Conservation (phyloP, 1,140 invertebrate genomes). For the Drosophila lacteicornis region DNA sequence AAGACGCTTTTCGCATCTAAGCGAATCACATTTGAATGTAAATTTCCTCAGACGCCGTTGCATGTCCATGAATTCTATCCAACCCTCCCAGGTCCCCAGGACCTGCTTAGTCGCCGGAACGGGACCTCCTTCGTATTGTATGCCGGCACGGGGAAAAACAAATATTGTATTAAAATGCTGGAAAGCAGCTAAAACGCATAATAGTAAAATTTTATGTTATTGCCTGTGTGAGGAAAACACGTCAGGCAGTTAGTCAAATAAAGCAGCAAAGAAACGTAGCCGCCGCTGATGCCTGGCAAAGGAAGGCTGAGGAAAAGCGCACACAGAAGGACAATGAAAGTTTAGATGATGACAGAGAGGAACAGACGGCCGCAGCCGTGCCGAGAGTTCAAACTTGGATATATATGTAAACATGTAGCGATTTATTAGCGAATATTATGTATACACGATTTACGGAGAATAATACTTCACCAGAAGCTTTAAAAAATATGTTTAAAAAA, state of each 20-base stretch:
- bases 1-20: constrained; percentile 68
- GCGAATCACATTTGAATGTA: constrained; percentile 84
- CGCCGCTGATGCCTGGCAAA: constrained; percentile 20
- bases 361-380: constrained; percentile 16
- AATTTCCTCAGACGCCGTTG: constrained; percentile 78
- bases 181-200: constrained; percentile 85
- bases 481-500: neutral
- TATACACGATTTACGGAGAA: neutral
- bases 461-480: too few species aligned
- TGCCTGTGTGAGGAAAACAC: constrained; percentile 83
- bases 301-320: constrained; percentile 51
- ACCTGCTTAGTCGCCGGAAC: constrained; percentile 45
- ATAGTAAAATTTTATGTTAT: constrained; percentile 85
- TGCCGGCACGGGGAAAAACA: constrained; percentile 56
- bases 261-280: constrained; percentile 51
- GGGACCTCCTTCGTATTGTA: constrained; percentile 41
- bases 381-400: constrained; percentile 18
- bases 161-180: constrained; percentile 85
- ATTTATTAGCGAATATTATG: neutral
- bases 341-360: constrained; percentile 62
- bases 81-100: constrained; percentile 38
- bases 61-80: constrained; percentile 81
- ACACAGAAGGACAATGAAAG: constrained; percentile 71
- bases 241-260: constrained; percentile 82
- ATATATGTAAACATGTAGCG: neutral